phyloP scores from a whole-genome alignment of 2,888 invertebrate genomes.

The Leptinotarsa tumamoca region DNA sequence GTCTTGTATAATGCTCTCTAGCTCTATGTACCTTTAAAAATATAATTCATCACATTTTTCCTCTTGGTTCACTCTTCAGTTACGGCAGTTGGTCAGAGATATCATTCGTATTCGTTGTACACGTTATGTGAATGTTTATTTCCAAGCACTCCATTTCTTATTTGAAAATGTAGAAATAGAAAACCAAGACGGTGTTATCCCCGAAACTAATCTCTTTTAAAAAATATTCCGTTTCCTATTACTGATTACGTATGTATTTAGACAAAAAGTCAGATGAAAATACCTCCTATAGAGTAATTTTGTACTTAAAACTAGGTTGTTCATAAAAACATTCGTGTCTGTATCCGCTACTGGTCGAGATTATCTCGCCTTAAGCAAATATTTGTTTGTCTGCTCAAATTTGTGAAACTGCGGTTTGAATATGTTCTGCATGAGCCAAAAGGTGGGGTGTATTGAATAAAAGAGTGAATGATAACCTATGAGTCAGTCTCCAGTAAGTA shows the following conservation, averaged over 20 bases:
- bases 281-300: no score
- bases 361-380: slow-evolving; percentile 6
- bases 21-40: slow-evolving; percentile 22
- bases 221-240: no score
- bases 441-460: slow-evolving; percentile 1
- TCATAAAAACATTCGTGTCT: not conserved
- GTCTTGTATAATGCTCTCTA: slow-evolving; percentile 21
- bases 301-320: no score
- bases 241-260: no score
- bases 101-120: no score
- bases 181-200: no score
- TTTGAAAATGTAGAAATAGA: no score
- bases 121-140: no score
- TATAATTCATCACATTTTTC: slow-evolving; percentile 17
- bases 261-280: no score
- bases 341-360: slow-evolving; percentile 8
- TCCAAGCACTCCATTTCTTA: no score
- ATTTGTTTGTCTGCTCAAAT: slow-evolving; percentile 7
- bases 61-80: slow-evolving; percentile 17
- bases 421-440: not conserved
- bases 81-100: slow-evolving; percentile 15
- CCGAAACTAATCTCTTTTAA: no score
- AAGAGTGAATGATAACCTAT: not conserved
- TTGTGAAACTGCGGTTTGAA: slow-evolving; percentile 3
- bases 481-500: slow-evolving; percentile 11